Conservation (phyloP, 2,113 vertebrate genomes). For the Calidris pugnax region DNA sequence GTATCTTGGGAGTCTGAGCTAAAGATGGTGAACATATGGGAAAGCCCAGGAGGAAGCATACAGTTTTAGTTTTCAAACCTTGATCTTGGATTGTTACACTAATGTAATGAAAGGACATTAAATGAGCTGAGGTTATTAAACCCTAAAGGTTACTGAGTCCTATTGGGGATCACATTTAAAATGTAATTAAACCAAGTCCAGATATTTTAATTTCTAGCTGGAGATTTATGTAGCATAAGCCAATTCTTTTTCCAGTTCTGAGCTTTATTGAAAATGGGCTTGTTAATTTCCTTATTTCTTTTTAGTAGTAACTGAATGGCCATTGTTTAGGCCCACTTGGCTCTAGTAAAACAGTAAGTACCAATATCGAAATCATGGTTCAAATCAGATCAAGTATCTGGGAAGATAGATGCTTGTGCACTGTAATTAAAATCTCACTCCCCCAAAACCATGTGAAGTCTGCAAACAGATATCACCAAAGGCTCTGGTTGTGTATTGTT, state of each 20-base stretch:
- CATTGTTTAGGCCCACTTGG: slow-evolving; percentile 36
- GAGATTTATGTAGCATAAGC: not conserved
- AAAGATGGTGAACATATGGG: slow-evolving; percentile 38
- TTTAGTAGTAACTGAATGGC: slow-evolving; percentile 60
- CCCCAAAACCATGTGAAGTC: not conserved
- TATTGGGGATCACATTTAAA: slow-evolving; percentile 29
- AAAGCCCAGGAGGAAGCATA: not conserved
- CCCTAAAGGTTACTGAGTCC: slow-evolving; percentile 11
- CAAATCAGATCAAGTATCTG: slow-evolving; percentile 59
- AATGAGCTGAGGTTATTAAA: slow-evolving; percentile 55
- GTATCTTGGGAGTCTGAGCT: slow-evolving; percentile 2
- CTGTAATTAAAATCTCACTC: slow-evolving; percentile 56
- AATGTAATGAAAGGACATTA: slow-evolving; percentile 22
- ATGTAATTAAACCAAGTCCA: slow-evolving; percentile 34
- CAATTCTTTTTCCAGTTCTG: not conserved
- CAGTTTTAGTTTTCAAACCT: slow-evolving; percentile 16
- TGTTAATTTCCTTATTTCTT: slow-evolving; percentile 58
- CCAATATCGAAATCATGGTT: slow-evolving; percentile 34
- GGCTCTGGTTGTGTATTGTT: not conserved
- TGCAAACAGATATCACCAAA: not conserved
- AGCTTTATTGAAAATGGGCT: slow-evolving; percentile 28
- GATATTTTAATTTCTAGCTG: slow-evolving; percentile 37
- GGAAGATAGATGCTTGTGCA: slow-evolving; percentile 15
- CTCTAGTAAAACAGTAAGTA: slow-evolving; percentile 56
- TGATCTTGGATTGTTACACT: not conserved